phyloP scores from a whole-genome alignment of 2,888 invertebrate genomes.

The Oscheius sp. region DNA sequence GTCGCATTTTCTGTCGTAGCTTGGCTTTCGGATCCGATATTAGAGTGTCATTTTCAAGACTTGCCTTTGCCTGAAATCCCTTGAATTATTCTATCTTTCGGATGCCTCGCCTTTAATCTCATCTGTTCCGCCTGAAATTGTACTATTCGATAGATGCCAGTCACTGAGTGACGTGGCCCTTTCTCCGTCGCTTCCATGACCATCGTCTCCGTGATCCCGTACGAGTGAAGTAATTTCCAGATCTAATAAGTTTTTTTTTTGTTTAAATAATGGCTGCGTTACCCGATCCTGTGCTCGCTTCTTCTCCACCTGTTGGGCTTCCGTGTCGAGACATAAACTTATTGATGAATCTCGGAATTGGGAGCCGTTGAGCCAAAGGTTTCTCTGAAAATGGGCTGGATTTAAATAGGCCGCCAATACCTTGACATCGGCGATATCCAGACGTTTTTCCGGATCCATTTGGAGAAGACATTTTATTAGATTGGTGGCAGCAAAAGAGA shows the following conservation, averaged over 20 bases:
- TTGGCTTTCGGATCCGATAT: constrained; percentile 22
- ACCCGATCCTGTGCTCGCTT: constrained; percentile 55
- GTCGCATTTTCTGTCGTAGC: constrained; percentile 26
- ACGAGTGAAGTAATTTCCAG: constrained; percentile 46
- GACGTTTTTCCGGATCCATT: constrained; percentile 74
- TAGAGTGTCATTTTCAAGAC: constrained; percentile 19
- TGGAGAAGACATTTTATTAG: constrained; percentile 65
- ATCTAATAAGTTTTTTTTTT: constrained; percentile 7
- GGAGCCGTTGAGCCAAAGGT: constrained; percentile 78
- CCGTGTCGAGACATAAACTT: constrained; percentile 73
- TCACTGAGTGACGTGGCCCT: constrained; percentile 79
- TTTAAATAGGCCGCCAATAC: constrained; percentile 28
- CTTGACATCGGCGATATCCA: constrained; percentile 74
- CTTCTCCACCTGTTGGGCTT: constrained; percentile 57
- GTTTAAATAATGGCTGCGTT: neutral
- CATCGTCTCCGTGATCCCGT: constrained; percentile 79
- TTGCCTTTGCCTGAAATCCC: constrained; percentile 34
- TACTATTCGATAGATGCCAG: constrained; percentile 82
- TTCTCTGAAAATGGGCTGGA: constrained; percentile 53
- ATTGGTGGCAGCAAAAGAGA: constrained; percentile 57
- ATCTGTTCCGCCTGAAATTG: constrained; percentile 74
- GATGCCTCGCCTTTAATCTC: constrained; percentile 3
- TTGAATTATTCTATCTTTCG: too few species aligned
- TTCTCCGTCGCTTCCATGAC: constrained; percentile 76
- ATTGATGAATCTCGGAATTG: constrained; percentile 74